Conservation (phyloP, 2,888 invertebrate genomes). For the Aspidiotus destructor region DNA sequence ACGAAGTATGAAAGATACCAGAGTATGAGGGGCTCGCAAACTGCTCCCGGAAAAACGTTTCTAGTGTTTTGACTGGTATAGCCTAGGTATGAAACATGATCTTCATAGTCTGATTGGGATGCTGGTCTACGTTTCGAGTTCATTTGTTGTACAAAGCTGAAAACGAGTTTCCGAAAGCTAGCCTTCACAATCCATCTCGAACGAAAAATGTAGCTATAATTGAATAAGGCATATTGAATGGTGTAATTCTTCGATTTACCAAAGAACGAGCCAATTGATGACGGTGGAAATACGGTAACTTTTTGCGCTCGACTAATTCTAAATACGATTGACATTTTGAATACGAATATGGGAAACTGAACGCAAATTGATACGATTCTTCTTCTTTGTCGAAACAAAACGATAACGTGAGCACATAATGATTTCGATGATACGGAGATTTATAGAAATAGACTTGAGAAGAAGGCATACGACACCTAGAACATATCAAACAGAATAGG, state of each 20-base stretch:
- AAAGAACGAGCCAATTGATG: constrained; percentile 55
- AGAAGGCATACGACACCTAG: constrained; percentile 66
- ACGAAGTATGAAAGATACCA: too few species aligned
- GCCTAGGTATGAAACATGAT: too few species aligned
- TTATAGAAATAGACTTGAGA: constrained; percentile 85
- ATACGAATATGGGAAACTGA: constrained; percentile 93
- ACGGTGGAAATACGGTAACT: constrained; percentile 53
- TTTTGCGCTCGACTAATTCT: constrained; percentile 56
- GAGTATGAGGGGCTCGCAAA: too few species aligned
- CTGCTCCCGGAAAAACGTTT: too few species aligned
- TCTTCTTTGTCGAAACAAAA: constrained; percentile 92
- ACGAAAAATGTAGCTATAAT: too few species aligned
- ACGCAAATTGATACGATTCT: constrained; percentile 88
- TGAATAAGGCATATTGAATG: background rate
- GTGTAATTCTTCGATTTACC: constrained; percentile 39
- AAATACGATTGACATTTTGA: constrained; percentile 78
- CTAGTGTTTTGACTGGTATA: too few species aligned
- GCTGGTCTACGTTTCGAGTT: too few species aligned
- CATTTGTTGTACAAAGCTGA: too few species aligned
- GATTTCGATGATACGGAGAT: constrained; percentile 76
- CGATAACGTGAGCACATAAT: constrained; percentile 85
- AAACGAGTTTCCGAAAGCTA: too few species aligned
- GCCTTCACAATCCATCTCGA: too few species aligned
- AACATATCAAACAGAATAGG: too few species aligned
- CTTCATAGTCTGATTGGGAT: too few species aligned